A percentile compares a stretch with the other conserved stretches of the same genome.
Evolutionary conservation across 2,888 invertebrate species (phyloP).

Genomic region (Crossocerus cetratus): DNA sequence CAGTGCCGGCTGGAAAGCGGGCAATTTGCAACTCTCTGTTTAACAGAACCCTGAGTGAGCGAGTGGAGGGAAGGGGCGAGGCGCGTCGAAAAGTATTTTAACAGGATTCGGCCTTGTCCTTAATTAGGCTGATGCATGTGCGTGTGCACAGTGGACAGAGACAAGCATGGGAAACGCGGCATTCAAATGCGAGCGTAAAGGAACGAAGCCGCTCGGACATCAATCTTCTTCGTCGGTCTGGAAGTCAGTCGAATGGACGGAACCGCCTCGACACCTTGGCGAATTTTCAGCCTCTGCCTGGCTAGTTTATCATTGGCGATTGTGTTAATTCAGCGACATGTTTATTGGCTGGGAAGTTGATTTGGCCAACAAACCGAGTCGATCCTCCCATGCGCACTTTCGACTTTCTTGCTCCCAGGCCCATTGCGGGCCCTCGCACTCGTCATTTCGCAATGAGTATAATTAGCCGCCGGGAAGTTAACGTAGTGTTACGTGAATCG

Average conservation of each 20-base stretch:
- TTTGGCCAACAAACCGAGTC: too few species aligned
- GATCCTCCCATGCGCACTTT: too few species aligned
- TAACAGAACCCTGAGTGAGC: too few species aligned
- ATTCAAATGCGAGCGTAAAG: slow-evolving; percentile 39
- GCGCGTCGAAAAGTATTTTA: slow-evolving; percentile 34
- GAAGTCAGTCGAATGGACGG: too few species aligned
- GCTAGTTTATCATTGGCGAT: too few species aligned
- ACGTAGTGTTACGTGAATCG: neutral
- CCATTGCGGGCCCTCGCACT: too few species aligned
- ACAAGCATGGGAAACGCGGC: slow-evolving; percentile 27
- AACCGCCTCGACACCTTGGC: too few species aligned
- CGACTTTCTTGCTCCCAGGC: too few species aligned
- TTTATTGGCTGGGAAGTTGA: too few species aligned
- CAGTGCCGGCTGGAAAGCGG: neutral
- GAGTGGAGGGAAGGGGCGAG: neutral
- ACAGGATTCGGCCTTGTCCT: slow-evolving; percentile 36
- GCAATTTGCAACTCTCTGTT: neutral
- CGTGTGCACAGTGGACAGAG: neutral
- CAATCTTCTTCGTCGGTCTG: slow-evolving; percentile 7
- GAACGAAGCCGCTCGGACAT: slow-evolving; percentile 11
- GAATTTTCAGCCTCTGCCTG: slow-evolving; percentile 1
- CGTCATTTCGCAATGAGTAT: too few species aligned
- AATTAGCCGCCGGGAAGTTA: too few species aligned
- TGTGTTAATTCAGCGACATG: too few species aligned
- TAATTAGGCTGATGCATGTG: slow-evolving; percentile 39